Base-by-base conservation (phyloP, 1,140 invertebrate species). In the Gerris buenoi region DNA sequence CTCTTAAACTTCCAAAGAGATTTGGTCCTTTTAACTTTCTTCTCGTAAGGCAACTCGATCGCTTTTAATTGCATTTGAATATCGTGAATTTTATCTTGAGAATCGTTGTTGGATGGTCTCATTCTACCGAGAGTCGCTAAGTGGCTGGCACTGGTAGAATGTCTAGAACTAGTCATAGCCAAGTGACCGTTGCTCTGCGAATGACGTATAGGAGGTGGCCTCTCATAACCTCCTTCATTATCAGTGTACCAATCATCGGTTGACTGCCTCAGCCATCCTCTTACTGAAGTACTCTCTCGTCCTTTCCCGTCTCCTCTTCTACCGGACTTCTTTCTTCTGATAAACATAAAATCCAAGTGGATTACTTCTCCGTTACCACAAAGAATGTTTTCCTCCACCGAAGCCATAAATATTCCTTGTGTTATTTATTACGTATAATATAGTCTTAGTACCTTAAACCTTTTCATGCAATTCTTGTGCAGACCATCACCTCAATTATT, bases 1-100 rank as follows among this genome's bases (percentile, higher is more conserved):
- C 85, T 81, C 57, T 88, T 84, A 72, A 91, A 90, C 71, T 87
- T 86, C 89, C 88, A 91, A 70, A 91, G 66, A 23, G 72, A 90
- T 76, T 90, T 91, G 0, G 88, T 90, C 29, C 89, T 78, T 74
- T 91, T 90, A 0, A 91, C 83, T 60, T 75, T 72, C 65, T 74
- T 72, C 61, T 73, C 71, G 25, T 69, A 71, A 25, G 71, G 73
- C 25, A 70, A 58, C 18, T 70, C 70, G 46, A 70, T 65, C 14
- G 70, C 70, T 70, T 72, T 72, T 25, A 70, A 46, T 25, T 71
- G 67, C 69, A 75, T 77, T 65, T 81, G 66, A 2, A 63, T 60
- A 27, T 46, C 22, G 2, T 61, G 25, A n/a, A 66, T 66, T 59
- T 58, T 63, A 26, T 63, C 61, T n/a, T n/a, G n/a, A n/a, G n/a